Conservation (phyloP, 2,797 vertebrate genomes). For the Nyctalus aviator region DNA sequence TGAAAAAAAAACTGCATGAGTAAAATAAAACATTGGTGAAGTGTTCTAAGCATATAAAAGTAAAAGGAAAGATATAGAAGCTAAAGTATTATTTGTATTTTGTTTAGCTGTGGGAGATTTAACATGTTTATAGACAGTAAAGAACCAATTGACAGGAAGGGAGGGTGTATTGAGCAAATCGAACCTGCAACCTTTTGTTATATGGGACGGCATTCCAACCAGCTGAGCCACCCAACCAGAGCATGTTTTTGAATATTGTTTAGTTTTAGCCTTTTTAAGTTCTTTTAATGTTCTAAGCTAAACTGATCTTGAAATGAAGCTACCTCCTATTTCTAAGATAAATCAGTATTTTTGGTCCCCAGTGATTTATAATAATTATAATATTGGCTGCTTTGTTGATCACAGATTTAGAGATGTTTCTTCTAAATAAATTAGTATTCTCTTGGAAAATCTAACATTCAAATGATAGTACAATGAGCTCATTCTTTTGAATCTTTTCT, state of each 20-base stretch:
- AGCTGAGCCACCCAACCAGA: background rate
- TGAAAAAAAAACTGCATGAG: slow-evolving; percentile 2
- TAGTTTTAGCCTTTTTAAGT: slow-evolving; percentile 42
- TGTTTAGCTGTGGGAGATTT: slow-evolving; percentile 21
- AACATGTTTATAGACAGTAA: background rate
- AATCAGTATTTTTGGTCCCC: background rate
- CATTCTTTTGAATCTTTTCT: background rate
- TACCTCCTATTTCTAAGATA: background rate
- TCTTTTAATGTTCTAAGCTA: slow-evolving; percentile 16
- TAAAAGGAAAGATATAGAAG: background rate
- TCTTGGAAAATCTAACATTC: slow-evolving; percentile 22
- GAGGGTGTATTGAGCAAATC: background rate
- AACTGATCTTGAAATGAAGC: slow-evolving; percentile 35
- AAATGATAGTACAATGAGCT: background rate
- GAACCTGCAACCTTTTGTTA: background rate
- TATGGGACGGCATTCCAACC: background rate
- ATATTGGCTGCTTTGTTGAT: background rate
- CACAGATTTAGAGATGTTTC: slow-evolving; percentile 14
- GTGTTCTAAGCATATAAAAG: slow-evolving; percentile 12
- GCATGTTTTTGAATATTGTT: slow-evolving; percentile 7
- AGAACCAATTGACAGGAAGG: background rate
- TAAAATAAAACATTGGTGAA: background rate
- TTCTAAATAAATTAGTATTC: background rate
- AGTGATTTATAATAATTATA: background rate
- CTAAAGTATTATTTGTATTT: no score